Evolutionary conservation across 2,113 vertebrate genomes (phyloP).

Genomic region (Brachypteracias leptosomus): DNA sequence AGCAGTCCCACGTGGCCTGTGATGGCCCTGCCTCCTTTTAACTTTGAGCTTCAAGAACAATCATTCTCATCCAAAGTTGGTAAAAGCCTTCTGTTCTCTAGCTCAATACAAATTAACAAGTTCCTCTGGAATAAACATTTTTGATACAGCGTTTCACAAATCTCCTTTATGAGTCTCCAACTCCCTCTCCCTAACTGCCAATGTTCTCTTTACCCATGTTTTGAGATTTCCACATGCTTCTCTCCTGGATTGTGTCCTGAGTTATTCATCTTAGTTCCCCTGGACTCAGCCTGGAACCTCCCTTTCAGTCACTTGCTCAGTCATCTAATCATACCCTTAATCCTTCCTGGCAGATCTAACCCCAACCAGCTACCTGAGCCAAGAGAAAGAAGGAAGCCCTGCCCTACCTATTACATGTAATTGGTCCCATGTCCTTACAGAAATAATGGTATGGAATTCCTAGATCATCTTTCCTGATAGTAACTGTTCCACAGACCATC

Average conservation of each 20-base stretch:
- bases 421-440: background rate
- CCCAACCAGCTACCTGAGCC: background rate
- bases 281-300: constrained; percentile 47
- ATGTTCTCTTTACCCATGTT: background rate
- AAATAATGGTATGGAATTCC: background rate
- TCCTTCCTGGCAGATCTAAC: constrained; percentile 36
- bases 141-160: background rate
- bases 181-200: background rate
- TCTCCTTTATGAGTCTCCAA: background rate
- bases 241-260: background rate
- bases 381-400: constrained; percentile 6
- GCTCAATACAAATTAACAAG: background rate
- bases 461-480: background rate
- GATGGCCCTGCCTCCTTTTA: background rate
- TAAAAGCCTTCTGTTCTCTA: background rate
- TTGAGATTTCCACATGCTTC: background rate
- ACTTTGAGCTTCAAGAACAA: background rate
- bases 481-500: background rate
- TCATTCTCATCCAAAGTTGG: background rate
- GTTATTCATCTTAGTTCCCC: background rate
- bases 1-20: background rate
- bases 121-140: background rate
- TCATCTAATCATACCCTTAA: constrained; percentile 61
- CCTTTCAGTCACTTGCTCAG: constrained; percentile 56
- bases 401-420: background rate